A percentile compares a stretch with the other conserved stretches of the same genome.
phyloP scores from a whole-genome alignment of 30 jellyfish, hydroid and myxozoan genomes.

The Hydractinia symbiolongicarpus region DNA sequence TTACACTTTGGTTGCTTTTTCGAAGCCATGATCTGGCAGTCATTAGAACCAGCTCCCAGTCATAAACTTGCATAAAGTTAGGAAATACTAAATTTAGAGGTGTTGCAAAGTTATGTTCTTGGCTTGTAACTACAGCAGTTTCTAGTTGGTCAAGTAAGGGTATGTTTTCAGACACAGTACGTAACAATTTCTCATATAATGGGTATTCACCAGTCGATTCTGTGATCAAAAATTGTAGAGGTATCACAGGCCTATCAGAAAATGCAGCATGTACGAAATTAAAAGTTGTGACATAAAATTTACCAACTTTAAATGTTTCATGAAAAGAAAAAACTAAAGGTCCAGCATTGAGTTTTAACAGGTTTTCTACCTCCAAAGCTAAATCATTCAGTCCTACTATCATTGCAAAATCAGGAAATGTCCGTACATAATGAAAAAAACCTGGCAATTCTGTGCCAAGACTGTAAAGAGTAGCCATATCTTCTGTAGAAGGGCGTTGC shows the following conservation, averaged over 20 bases:
- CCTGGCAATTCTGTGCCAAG: slow-evolving; percentile 62
- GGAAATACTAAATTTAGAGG: slow-evolving; percentile 52
- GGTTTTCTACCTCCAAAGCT: slow-evolving; percentile 53
- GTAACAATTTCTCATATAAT: slow-evolving; percentile 22
- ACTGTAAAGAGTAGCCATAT: slow-evolving; percentile 35
- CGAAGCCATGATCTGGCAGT: slow-evolving; percentile 87
- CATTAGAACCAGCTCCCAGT: slow-evolving; percentile 78
- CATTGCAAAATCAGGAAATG: slow-evolving; percentile 58
- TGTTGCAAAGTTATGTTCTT: slow-evolving; percentile 45
- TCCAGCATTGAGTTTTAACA: slow-evolving; percentile 61
- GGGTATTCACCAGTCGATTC: slow-evolving; percentile 30
- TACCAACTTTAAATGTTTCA: slow-evolving; percentile 91
- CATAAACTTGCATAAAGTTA: slow-evolving; percentile 68
- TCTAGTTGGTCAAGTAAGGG: slow-evolving; percentile 49
- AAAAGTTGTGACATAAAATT: slow-evolving; percentile 55
- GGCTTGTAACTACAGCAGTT: slow-evolving; percentile 74
- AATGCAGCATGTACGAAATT: slow-evolving; percentile 80
- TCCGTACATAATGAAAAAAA: slow-evolving; percentile 60
- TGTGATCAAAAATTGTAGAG: slow-evolving; percentile 34
- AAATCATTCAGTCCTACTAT: slow-evolving; percentile 68
- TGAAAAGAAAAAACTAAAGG: slow-evolving; percentile 71
- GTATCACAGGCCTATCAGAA: slow-evolving; percentile 77
- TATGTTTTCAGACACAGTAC: slow-evolving; percentile 41
- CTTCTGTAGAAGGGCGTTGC: slow-evolving; percentile 28
- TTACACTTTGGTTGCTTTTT: slow-evolving; percentile 53